Base-by-base conservation (phyloP, 1,140 invertebrate species). In the Trinorchestia longiramus region DNA sequence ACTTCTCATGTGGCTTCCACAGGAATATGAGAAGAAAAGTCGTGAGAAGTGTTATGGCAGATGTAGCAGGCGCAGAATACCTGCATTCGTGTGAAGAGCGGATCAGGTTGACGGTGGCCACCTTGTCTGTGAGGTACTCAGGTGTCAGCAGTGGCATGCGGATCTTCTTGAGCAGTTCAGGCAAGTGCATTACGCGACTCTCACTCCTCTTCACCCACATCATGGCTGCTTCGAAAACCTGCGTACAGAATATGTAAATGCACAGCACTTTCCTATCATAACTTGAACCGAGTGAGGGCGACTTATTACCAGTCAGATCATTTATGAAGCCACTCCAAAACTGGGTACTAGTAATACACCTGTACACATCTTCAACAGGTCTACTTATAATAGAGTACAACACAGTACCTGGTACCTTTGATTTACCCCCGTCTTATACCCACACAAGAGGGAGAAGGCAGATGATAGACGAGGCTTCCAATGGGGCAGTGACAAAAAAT, bases 221-320 rank as follows among this genome's bases (percentile, higher is more conserved):
- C 97, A 99, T 98, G 15, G 98, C 98, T 28, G 98, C 98, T 97
- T 99, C 98, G 97, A 99, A 99, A 42, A 99, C 98, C 97, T 98
- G 57, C 47, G 36, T 6, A 94, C 40, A 94, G 11, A 90, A 42
- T 19, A 28, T 77, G 15, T 77, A 15, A 77, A 77, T 77, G 11
- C 6, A 53, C 6, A 53, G 47, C 19, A 53, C 47, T 53, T 6
- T 6, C 47, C 47, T 8, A 19, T 8, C 47, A 53, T 19, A 53
- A 53, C 19, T 19, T 53, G 19, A 19, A 53, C 47, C 19, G 47
- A 53, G 47, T 53, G 47, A 6, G 47, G 6, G 47, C 19, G 19
- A 19, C 47, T 53, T 19, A 53, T 8, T 19, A 53, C 6, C 6
- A 53, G 47, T 8, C 47, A 53, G 47, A 19, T 6, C 47, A 53